Base-by-base conservation (phyloP, 2,888 invertebrate genomes). In the Cataglyphis rosenhaueri region DNA sequence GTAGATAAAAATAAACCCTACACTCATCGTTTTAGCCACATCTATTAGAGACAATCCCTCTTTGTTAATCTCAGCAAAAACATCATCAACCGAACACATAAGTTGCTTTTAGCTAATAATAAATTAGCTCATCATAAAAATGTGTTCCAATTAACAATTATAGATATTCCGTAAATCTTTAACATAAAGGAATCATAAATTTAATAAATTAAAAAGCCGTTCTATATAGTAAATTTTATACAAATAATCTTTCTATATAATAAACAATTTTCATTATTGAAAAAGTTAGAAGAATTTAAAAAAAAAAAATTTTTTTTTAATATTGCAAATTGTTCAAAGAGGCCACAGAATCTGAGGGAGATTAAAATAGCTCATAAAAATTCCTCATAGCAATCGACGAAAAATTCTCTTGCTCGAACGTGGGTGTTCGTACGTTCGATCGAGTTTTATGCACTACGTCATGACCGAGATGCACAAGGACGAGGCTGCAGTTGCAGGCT, bases 401-500 rank as follows among this genome's bases (percentile, higher is more conserved):
- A 64, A 86, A 73, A 10, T 81, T 71, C 55, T 76, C 81, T 44
- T 18, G 75, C 64, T 32, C 44, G 55, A 32, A 18, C 84, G 86
- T 85, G 84, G 86, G 85, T 68, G 86, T 85, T 84, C 4, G 68
- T 66, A 71, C 5, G 71, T 85, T 86, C 86, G 86, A 86, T 84
- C 86, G 86, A 70, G 61, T 64, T 84, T 84, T 64, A 66, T 48
- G 44, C 38, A 38, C 75, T 21, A 29, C 81, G 61, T 74, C 74
- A 55, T 86, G 86, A 81, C 86, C 86, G 84, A 84, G 85, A 87
- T 87, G 82, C 81, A 81, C 87, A 87, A 86, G 86, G 84, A 84
- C 86, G 73, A 64, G 71, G 55, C 61, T 61, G 75, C 82, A 73
- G 79, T 81, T 74, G 73, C 79, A 35, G 65, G 55, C 66, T 62